Evolutionary conservation across 2,888 invertebrate species (phyloP).

Genomic region (Nomada goodeniana): DNA sequence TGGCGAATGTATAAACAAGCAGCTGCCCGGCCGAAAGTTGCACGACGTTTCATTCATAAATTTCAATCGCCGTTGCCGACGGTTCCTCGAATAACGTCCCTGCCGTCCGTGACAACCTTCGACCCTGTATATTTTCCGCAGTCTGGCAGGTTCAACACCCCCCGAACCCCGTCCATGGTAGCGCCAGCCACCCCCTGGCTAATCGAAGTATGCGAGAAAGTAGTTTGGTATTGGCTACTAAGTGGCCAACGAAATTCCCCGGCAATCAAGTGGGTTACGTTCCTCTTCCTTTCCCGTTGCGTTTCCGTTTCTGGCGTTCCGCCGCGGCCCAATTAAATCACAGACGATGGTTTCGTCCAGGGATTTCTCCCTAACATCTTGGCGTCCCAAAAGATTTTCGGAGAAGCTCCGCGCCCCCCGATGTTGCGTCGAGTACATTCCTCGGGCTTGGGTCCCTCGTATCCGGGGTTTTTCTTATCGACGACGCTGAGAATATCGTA

Average conservation of each 20-base stretch:
- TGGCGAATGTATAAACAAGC: conserved; percentile 38
- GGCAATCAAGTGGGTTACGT: conserved; percentile 28
- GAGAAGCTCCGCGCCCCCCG: background rate
- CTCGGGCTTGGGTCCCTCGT: background rate
- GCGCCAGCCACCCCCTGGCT: conserved; percentile 5
- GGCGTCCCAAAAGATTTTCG: background rate
- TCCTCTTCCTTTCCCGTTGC: background rate
- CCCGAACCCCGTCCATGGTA: background rate
- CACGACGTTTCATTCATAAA: conserved; percentile 22
- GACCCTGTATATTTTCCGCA: conserved; percentile 23
- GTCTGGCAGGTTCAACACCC: conserved; percentile 35
- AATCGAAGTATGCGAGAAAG: conserved; percentile 26
- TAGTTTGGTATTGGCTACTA: conserved; percentile 29
- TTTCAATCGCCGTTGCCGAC: background rate
- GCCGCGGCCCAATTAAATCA: conserved; percentile 34
- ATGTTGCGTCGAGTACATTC: background rate
- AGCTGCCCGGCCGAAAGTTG: conserved; percentile 3
- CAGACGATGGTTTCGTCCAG: conserved; percentile 22
- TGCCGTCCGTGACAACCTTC: background rate
- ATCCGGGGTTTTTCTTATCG: conserved; percentile 4
- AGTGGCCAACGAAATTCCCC: conserved; percentile 44
- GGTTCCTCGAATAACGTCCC: background rate
- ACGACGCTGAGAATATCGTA: background rate
- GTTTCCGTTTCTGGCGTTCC: conserved; percentile 24
- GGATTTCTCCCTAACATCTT: background rate